phyloP scores from a whole-genome alignment of 2,888 invertebrate genomes.

The Pseudococcus viburni region DNA sequence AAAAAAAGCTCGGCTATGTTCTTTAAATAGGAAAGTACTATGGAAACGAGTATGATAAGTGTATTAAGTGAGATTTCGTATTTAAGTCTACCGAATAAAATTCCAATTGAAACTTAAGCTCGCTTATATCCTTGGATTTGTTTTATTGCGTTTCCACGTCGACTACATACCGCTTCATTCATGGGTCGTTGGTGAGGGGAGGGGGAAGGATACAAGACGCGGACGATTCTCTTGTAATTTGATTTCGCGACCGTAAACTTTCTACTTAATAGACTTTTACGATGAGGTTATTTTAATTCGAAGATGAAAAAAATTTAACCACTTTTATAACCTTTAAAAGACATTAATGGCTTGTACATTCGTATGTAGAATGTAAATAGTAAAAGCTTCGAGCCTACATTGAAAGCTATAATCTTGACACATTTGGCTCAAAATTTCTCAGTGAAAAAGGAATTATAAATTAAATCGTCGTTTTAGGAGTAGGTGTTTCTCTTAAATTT shows the following conservation, averaged over 20 bases:
- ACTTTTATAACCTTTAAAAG: slow-evolving; percentile 16
- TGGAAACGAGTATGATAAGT: slow-evolving; percentile 45
- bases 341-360: not conserved
- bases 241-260: slow-evolving; percentile 52
- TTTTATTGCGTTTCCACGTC: slow-evolving; percentile 60
- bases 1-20: slow-evolving; percentile 19
- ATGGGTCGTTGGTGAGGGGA: no score
- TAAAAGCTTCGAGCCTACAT: not conserved
- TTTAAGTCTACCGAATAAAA: slow-evolving; percentile 67
- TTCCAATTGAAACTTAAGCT: slow-evolving; percentile 68
- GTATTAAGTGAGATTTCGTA: slow-evolving; percentile 60
- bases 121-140: slow-evolving; percentile 65
- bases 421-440: not conserved
- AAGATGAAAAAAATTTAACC: slow-evolving; percentile 38
- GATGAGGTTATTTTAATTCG: slow-evolving; percentile 40
- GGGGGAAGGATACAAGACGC: not conserved
- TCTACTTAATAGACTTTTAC: slow-evolving; percentile 52
- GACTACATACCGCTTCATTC: slow-evolving; percentile 52
- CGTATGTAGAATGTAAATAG: not conserved
- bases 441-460: not conserved
- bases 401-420: not conserved
- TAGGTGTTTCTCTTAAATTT: not conserved
- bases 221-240: slow-evolving; percentile 16
- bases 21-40: slow-evolving; percentile 43
- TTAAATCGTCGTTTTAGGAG: not conserved